Evolutionary conservation across 1,140 invertebrate genomes (phyloP), one percentile per base, ranked within the genome.

Genomic region (Acromyrmex echinatior): DNA sequence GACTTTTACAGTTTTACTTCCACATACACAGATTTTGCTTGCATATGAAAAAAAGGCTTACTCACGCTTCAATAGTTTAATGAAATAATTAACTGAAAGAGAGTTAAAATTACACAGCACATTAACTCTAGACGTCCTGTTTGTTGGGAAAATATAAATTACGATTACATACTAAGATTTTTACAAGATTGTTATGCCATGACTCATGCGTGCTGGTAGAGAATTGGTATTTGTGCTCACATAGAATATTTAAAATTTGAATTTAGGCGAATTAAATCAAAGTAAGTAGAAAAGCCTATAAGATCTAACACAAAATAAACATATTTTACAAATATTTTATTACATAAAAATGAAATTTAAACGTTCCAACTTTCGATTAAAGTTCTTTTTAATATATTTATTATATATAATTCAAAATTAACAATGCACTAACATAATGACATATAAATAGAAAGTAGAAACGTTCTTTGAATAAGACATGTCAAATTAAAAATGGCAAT

Each of bases 121-220:
- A 88, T 82, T 91, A 91, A 91, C 89, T 82, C 65, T 79, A 90
- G 77, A 60, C 58, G 68, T 91, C 73, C 81, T 88, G 78, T 91
- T 91, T 91, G 77, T 88, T 86, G 87, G 81, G 78, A 90, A 88
- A 86, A 86, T 66, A 78, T 10, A 65, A 62, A 70, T 76, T 84
- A 84, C 74, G 39, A 39, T 49, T 53, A 65, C 4, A 79, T 85
- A 77, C 45, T 45, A 0, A 87, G 79, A 77, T 65, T 68, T 3
- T 66, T 28, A 85, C 49, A 79, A 66, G 53, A 86, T 66, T 31
- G 18, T 65, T n/a, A 65, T 90, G 84, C 78, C 79, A 84, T 90
- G 86, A 90, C 74, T 90, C 78, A 76, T 87, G 79, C 86, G 79
- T 85, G 78, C 78, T 90, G 86, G 71, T 49, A 56, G 68, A 81